Evolutionary conservation across 2,888 invertebrate species (phyloP), one percentile per base, ranked within the genome.

Genomic region (Rapana venosa): DNA sequence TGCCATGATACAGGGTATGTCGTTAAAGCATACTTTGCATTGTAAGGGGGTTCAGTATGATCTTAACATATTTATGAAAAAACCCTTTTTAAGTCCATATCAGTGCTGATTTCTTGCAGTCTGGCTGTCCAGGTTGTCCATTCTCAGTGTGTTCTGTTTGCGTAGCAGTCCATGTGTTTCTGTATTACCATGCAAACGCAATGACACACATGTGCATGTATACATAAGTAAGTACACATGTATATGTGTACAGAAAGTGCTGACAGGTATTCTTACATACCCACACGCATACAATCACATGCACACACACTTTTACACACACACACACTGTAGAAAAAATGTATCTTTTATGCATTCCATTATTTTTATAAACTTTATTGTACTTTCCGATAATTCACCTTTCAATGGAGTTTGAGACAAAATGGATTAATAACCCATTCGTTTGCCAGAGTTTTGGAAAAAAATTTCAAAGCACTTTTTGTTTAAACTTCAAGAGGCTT

Each of bases 21-120:
- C 2, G 47, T 47, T 5, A 47, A 47, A 47, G 47, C 47, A 26
- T 85, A 85, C 83, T 85, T 58, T 85, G 85, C 85, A 85, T 85
- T 85, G 85, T 85, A 56, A 85, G 56, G 85, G 83, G 85, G 56
- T 85, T 79, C 35, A 4, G 30, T 77, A 11, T 0, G n/a, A 11
- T 74, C 61, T 26, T 11, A 15, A 22, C 15, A 35, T 79, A 26
- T 17, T 77, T 77, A 30, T 32, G 77, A 32, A 30, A 79, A 32
- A 17, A 15, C 32, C 11, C 17, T 35, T 79, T 32, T 35, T 5
- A 47, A 47, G 47, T 47, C 47, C 47, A 47, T 47, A 79, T 35
- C 35, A 35, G 79, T 79, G 22, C 32, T 79, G 79, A 35, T 35
- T 35, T 17, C 79, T 79, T 17, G 32, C 35, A 5, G 74, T 22